Evolutionary conservation across 2,888 invertebrate genomes (phyloP), one percentile per base, ranked within the genome.

Genomic region (Thecocarcelia acutangulata): DNA sequence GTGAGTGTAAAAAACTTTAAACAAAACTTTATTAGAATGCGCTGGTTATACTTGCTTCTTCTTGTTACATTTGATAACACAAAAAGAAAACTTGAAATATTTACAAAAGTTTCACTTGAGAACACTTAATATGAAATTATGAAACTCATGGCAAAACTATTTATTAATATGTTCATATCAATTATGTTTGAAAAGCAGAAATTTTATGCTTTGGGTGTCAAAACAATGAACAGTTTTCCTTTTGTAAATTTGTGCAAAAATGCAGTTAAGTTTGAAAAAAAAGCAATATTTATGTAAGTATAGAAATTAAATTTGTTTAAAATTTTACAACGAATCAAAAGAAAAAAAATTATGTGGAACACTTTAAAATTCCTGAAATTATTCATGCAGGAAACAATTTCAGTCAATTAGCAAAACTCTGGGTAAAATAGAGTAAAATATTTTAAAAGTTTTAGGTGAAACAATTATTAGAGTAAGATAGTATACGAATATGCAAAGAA

Each of bases 91-190:
- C 50, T 40, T 12, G 33, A 56, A 12, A 21, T 52, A 44, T 44
- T 50, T 68, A 44, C 17, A 78, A 72, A 78, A 78, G 52, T 78
- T 78, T 72, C 64, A n/a, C 64, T 44, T 58, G 63, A 37, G 24
- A 75, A 42, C 50, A 80, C 63, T 56, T 72, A 1, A 56, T 48
- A 54, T 37, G 63, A 68, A 79, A 70, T 75, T 70, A 75, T 75
- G 59, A 70, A 78, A 78, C 54, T 64, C 75, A 75, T 66, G 44
- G 66, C 48, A 11, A 52, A 68, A 52, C 75, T 33, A 68, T 73
- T 73, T 63, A 63, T 50, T 68, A 75, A 50, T 68, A 68, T 52
- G 66, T 68, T 68, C 58, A 50, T 13, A 50, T 68, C 24, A 68
- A 75, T 59, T 50, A 75, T 44, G 59, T 68, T 48, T 19, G 17